phyloP scores from a whole-genome alignment of 1,140 invertebrate species.

The Tetranychus cinnabarinus region DNA sequence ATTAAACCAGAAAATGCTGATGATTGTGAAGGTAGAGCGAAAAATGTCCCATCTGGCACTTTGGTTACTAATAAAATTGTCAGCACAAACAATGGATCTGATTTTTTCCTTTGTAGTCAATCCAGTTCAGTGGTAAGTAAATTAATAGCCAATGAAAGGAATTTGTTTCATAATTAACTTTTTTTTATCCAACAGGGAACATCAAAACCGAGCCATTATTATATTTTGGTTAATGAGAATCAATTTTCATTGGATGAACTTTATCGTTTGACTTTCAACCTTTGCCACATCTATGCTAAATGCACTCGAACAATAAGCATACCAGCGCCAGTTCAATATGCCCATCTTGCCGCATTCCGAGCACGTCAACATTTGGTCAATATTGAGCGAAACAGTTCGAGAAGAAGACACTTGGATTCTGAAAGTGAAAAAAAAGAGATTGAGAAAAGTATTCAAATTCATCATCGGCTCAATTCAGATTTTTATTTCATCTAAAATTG shows the following conservation, averaged over 20 bases:
- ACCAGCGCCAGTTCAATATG: slow-evolving; percentile 79
- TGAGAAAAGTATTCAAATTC: neutral
- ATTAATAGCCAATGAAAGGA: slow-evolving; percentile 23
- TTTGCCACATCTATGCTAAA: slow-evolving; percentile 68
- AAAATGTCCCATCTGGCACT: slow-evolving; percentile 59
- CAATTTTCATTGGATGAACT: slow-evolving; percentile 44
- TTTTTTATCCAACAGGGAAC: slow-evolving; percentile 41
- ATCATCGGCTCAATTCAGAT: neutral
- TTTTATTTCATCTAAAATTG: no score
- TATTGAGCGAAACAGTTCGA: neutral
- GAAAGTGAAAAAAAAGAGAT: neutral
- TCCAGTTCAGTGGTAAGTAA: slow-evolving; percentile 9
- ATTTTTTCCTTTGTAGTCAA: slow-evolving; percentile 57
- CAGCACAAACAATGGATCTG: slow-evolving; percentile 42
- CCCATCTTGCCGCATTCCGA: slow-evolving; percentile 65
- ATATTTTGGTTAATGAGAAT: slow-evolving; percentile 55
- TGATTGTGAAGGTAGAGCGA: slow-evolving; percentile 15
- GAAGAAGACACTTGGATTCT: neutral
- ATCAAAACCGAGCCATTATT: slow-evolving; percentile 63
- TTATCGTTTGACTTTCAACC: slow-evolving; percentile 54
- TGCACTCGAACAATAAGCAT: slow-evolving; percentile 70
- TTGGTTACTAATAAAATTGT: slow-evolving; percentile 54
- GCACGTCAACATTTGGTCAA: slow-evolving; percentile 19
- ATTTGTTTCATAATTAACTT: slow-evolving; percentile 47
- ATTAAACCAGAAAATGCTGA: slow-evolving; percentile 13